A percentile compares a stretch with the other conserved stretches of the same genome.
phyloP scores from a whole-genome alignment of 2,113 vertebrate genomes.

The Kryptolebias marmoratus region DNA sequence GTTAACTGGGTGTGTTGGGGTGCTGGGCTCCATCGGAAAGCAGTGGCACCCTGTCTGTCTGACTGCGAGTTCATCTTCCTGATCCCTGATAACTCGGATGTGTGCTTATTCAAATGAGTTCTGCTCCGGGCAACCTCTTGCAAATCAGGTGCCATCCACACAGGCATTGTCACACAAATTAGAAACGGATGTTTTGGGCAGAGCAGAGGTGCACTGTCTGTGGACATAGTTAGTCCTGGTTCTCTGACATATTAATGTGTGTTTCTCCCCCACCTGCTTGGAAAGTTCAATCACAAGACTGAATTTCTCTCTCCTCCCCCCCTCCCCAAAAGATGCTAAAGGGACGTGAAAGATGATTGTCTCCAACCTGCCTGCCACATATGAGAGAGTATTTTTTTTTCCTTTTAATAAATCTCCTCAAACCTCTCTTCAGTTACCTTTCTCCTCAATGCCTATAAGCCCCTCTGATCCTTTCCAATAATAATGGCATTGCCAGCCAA shows the following conservation, averaged over 20 bases:
- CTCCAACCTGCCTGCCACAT: slow-evolving; percentile 71
- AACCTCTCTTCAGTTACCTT: slow-evolving; percentile 81
- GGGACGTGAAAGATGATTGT: slow-evolving; percentile 63
- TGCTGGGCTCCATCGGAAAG: slow-evolving; percentile 55
- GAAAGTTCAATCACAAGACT: slow-evolving; percentile 39
- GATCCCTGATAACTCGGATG: slow-evolving; percentile 77
- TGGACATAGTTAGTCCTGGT: slow-evolving; percentile 54
- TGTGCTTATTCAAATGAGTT: slow-evolving; percentile 82
- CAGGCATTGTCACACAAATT: slow-evolving; percentile 81
- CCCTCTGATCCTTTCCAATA: slow-evolving; percentile 79
- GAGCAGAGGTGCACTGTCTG: slow-evolving; percentile 55
- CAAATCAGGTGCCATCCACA: slow-evolving; percentile 80
- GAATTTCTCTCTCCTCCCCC: slow-evolving; percentile 39
- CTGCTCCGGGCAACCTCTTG: slow-evolving; percentile 78
- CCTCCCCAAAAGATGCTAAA: slow-evolving; percentile 33
- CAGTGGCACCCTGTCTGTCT: slow-evolving; percentile 52
- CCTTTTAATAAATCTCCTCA: slow-evolving; percentile 78
- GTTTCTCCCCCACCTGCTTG: slow-evolving; percentile 32
- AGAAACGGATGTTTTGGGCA: slow-evolving; percentile 77
- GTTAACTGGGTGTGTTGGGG: slow-evolving; percentile 52
- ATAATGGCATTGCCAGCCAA: slow-evolving; percentile 78
- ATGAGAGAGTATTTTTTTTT: slow-evolving; percentile 55
- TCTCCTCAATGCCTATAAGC: slow-evolving; percentile 81
- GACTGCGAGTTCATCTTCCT: slow-evolving; percentile 66
- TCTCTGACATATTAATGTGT: slow-evolving; percentile 54